These are phyloP conservation scores for Phasia obesa DNA, from an alignment of 2,888 invertebrate species.

Conservation along the genomic window DNA sequence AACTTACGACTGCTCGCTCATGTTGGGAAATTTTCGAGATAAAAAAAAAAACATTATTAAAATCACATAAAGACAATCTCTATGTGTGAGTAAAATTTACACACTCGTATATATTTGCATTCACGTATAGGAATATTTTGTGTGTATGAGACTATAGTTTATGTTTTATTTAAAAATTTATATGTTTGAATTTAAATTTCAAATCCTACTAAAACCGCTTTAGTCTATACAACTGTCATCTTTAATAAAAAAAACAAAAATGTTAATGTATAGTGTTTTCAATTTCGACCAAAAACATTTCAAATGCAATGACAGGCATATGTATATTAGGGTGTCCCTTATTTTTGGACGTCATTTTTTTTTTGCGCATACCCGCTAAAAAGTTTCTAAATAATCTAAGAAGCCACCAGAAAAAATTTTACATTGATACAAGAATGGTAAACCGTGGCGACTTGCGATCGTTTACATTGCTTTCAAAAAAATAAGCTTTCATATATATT, in stretches of 20 bases:
- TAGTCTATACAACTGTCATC: slow-evolving; percentile 24
- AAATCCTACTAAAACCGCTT: slow-evolving; percentile 45
- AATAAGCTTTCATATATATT: no score
- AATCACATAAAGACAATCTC: slow-evolving; percentile 27
- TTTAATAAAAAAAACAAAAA: not conserved
- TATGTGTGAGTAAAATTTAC: not conserved
- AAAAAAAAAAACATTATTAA: slow-evolving; percentile 43
- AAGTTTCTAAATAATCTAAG: no score
- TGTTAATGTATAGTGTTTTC: slow-evolving; percentile 15
- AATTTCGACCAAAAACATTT: slow-evolving; percentile 11
- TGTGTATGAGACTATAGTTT: no score
- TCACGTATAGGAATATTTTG: not conserved
- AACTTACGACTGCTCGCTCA: slow-evolving; percentile 2
- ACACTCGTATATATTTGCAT: not conserved
- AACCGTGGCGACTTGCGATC: no score
- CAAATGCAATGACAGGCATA: not conserved
- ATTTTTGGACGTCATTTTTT: no score
- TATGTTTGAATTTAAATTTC: not conserved
- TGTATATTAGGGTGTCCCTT: no score
- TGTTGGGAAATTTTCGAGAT: slow-evolving; percentile 54
- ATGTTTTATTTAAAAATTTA: no score
- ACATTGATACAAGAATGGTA: no score
- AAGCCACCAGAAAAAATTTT: no score
- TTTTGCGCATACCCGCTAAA: no score
- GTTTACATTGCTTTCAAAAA: no score